Evolutionary conservation across 2,113 vertebrate species (phyloP), one percentile per base, ranked within the genome.

Genomic region (Synchiropus splendidus): DNA sequence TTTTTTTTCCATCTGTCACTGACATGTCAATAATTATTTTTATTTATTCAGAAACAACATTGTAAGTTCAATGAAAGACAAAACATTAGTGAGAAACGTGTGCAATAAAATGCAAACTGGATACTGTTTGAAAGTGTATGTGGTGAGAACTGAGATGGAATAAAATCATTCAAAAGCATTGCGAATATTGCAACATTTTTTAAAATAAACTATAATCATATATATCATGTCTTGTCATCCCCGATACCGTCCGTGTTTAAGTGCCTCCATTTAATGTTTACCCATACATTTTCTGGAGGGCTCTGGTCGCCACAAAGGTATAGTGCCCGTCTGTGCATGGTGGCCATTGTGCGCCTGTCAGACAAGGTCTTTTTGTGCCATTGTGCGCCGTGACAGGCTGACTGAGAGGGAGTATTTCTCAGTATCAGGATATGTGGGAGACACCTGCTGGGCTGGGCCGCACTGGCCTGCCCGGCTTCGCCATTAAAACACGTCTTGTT

Each of bases 401-500:
- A 88, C 90, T 90, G 89, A 89, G 83, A 77, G 62, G 83, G 85
- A 88, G 86, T 87, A 79, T 89, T 92, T 89, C 81, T 87, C 88
- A 85, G 86, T 84, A 87, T 82, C 85, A 78, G 89, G 86, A 90
- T 86, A 87, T 87, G 85, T 48, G 27, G 83, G 85, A 71, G 86
- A 88, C 90, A 93, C 90, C 90, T 92, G 92, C 90, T 94, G 89
- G 79, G 90, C 78, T 61, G 79, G 87, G 84, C 85, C 83, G 86
- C 55, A 80, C 88, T 81, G 58, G 85, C 86, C 79, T 85, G 83
- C 83, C 84, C 87, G 80, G 77, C 74, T 66, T 73, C 67, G 75
- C 79, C 84, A 83, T 79, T 79, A 86, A 87, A 45, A 17, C 12
- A 12, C 16, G 31, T 43, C 18, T 27, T 27, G 21, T 27, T 27